Percentiles rank a stretch among this genome's conserved stretches.
These are phyloP conservation scores for Keiferia lycopersicella DNA, from an alignment of 2,888 invertebrate genomes.

Conservation along the genomic window DNA sequence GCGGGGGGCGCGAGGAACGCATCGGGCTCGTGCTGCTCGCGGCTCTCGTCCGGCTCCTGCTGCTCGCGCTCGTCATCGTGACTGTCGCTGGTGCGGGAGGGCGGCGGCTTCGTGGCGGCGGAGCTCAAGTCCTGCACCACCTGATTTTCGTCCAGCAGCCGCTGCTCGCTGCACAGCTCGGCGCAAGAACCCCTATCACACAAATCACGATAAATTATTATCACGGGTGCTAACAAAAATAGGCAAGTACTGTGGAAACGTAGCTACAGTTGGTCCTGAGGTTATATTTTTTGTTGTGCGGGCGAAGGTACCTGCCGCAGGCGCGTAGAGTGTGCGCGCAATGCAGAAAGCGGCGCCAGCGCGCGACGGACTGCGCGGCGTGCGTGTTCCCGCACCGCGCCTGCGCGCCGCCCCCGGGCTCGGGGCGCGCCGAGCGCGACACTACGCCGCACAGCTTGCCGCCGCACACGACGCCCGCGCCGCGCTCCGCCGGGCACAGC, in stretches of 20 bases:
- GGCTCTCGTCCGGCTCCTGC: slow-evolving; percentile 10
- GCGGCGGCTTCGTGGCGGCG: background rate
- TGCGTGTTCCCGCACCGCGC: slow-evolving; percentile 36
- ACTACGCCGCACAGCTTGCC: slow-evolving; percentile 67
- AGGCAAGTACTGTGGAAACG: too few species aligned
- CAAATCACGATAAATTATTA: too few species aligned
- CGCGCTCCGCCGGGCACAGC: slow-evolving; percentile 62
- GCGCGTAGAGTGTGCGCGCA: slow-evolving; percentile 59
- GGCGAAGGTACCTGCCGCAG: slow-evolving; percentile 35
- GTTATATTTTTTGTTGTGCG: too few species aligned
- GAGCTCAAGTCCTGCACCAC: slow-evolving; percentile 14
- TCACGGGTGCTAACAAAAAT: too few species aligned
- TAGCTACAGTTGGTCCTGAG: too few species aligned
- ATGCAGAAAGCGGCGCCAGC: slow-evolving; percentile 61
- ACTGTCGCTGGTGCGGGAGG: slow-evolving; percentile 19
- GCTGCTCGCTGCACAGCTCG: slow-evolving; percentile 51
- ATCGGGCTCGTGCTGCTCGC: slow-evolving; percentile 16
- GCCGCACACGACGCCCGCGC: slow-evolving; percentile 63
- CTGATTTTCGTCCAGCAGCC: slow-evolving; percentile 40
- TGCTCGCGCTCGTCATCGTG: slow-evolving; percentile 22
- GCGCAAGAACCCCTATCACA: slow-evolving; percentile 51
- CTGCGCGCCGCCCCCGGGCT: slow-evolving; percentile 13
- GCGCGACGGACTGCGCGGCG: slow-evolving; percentile 54
- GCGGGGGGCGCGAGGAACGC: too few species aligned
- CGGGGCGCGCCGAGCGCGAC: slow-evolving; percentile 42